Evolutionary conservation across 1,140 invertebrate genomes (phyloP).

Genomic region (Halyomorpha halys): DNA sequence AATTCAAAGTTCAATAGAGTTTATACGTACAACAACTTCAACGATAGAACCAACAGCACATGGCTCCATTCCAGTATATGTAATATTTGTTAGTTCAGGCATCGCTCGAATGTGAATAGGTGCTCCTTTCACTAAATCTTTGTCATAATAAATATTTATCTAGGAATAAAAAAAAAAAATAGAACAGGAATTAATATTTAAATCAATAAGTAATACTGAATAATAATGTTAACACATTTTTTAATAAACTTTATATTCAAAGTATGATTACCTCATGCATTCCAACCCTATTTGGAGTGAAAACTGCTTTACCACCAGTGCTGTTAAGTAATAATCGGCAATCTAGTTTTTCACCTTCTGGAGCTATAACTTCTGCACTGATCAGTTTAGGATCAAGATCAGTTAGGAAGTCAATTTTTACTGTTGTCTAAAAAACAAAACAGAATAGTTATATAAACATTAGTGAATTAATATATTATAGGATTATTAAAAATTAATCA

Average conservation of each 20-base stretch:
- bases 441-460: conserved; percentile 8
- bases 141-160: conserved; percentile 53
- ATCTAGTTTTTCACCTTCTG: conserved; percentile 47
- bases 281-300: conserved; percentile 79
- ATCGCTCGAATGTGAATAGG: conserved; percentile 76
- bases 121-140: conserved; percentile 51
- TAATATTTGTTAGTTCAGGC: conserved; percentile 72
- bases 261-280: conserved; percentile 67
- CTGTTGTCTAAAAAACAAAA: conserved; percentile 52
- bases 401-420: conserved; percentile 65
- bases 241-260: neutral
- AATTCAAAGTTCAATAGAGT: neutral
- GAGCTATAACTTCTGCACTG: conserved; percentile 71
- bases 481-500: too few relatives aligned
- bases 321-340: conserved; percentile 54
- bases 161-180: conserved; percentile 31
- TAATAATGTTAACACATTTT: neutral
- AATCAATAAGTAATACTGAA: neutral
- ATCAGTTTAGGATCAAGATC: conserved; percentile 67
- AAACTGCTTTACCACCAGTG: conserved; percentile 63
- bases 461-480: neutral
- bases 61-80: conserved; percentile 83
- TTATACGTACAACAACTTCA: conserved; percentile 78
- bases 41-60: conserved; percentile 88
- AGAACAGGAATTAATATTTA: conserved; percentile 11